Evolutionary conservation across 2,797 vertebrate genomes (phyloP).

Genomic region (Acrossocheilus wenchowensis): DNA sequence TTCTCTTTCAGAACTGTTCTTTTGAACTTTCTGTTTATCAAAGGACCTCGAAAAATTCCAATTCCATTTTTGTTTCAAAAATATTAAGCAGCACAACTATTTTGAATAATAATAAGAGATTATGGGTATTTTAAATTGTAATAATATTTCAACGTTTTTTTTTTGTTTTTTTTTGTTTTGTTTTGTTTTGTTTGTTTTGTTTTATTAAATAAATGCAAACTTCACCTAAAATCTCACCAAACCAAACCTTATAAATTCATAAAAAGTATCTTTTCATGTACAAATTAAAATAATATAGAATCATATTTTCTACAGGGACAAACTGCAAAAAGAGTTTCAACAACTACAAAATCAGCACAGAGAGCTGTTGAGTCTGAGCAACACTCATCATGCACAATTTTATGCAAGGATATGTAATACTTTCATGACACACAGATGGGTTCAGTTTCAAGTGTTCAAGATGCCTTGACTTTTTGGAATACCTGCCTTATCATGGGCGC

Average conservation of each 20-base stretch:
- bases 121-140: neutral
- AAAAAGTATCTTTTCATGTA: neutral
- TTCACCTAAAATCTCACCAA: neutral
- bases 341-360: conserved; percentile 10
- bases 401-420: neutral
- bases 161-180: too few relatives aligned
- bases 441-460: neutral
- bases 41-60: neutral
- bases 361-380: conserved; percentile 26
- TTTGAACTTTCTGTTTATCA: neutral
- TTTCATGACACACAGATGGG: conserved; percentile 12
- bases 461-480: neutral
- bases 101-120: neutral
- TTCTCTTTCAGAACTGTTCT: neutral
- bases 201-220: neutral
- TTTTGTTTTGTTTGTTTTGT: neutral
- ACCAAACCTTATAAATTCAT: neutral
- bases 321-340: neutral
- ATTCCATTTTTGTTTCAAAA: neutral
- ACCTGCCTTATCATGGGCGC: conserved; percentile 12
- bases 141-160: neutral
- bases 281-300: neutral
- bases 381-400: neutral
- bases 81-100: neutral
- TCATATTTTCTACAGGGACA: neutral